Evolutionary conservation across 2,113 vertebrate genomes (phyloP).

Genomic region (Syrrhaptes paradoxus): DNA sequence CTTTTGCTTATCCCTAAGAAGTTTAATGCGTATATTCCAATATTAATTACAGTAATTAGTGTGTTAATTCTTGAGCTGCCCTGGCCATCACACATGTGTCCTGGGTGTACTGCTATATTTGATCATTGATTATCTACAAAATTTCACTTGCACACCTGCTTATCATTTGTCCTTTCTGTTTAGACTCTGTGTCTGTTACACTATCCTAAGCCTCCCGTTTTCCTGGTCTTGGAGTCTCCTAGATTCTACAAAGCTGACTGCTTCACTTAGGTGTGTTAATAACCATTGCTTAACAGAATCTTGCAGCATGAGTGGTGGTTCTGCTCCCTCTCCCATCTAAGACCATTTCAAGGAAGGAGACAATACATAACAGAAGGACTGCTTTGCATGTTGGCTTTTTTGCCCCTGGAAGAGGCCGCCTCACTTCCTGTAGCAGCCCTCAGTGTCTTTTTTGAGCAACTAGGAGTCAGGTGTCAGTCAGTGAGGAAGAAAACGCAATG

Average conservation of each 20-base stretch:
- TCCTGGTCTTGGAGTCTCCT: not conserved
- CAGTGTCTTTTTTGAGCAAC: not conserved
- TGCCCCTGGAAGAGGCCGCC: not conserved
- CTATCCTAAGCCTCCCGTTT: not conserved
- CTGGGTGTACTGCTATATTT: rapidly evolving
- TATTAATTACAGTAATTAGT: not conserved
- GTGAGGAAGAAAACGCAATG: not conserved
- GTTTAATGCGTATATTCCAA: rapidly evolving
- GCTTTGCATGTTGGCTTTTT: not conserved
- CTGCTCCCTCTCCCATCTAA: not conserved
- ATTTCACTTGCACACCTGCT: not conserved
- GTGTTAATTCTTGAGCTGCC: not conserved
- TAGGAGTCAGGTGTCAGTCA: not conserved
- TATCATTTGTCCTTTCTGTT: not conserved
- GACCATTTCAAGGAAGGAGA: not conserved
- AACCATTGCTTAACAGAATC: not conserved
- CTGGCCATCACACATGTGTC: not conserved
- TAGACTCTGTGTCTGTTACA: not conserved
- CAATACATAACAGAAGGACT: not conserved
- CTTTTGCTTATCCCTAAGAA: rapidly evolving
- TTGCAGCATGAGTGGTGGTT: not conserved
- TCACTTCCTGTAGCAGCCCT: not conserved
- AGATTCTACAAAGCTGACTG: not conserved
- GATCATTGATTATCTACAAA: rapidly evolving
- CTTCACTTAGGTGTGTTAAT: not conserved